Percentiles rank a stretch among this genome's conserved stretches.
These are phyloP conservation scores for Progne subis DNA, from an alignment of 2,113 vertebrate species.

Conservation along the genomic window DNA sequence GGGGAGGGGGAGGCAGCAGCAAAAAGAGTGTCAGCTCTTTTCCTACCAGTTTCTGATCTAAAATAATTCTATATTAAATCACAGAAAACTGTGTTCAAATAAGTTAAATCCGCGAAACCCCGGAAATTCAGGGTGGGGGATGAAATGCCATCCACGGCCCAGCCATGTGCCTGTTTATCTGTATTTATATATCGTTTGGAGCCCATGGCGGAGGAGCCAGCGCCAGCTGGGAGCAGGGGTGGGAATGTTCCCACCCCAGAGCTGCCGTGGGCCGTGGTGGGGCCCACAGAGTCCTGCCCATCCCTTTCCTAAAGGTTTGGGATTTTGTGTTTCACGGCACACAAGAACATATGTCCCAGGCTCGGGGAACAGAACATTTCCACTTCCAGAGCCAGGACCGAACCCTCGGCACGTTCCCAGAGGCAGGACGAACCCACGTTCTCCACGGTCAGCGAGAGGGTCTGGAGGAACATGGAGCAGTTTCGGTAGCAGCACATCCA, in stretches of 20 bases:
- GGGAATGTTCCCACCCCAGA: background rate
- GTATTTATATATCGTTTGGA: background rate
- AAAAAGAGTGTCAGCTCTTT: slow-evolving; percentile 76
- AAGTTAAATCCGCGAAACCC: slow-evolving; percentile 63
- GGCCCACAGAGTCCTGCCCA: background rate
- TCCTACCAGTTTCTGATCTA: slow-evolving; percentile 70
- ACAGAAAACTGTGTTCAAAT: slow-evolving; percentile 75
- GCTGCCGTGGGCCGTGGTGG: background rate
- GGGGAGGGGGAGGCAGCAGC: slow-evolving; percentile 79
- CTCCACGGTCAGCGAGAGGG: accelerated
- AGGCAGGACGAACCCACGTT: accelerated
- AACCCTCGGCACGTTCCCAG: accelerated
- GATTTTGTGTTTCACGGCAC: background rate
- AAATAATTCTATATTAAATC: slow-evolving; percentile 76
- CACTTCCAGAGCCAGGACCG: background rate
- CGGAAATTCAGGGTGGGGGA: slow-evolving; percentile 30
- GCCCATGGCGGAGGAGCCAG: background rate
- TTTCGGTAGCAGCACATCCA: accelerated
- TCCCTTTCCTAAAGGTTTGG: background rate
- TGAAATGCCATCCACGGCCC: background rate
- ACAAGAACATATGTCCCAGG: background rate
- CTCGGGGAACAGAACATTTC: background rate
- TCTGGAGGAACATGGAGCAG: accelerated
- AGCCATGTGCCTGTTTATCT: background rate
- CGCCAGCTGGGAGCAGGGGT: background rate